phyloP scores from a whole-genome alignment of 2,113 vertebrate species.

The Enhydra lutris region DNA sequence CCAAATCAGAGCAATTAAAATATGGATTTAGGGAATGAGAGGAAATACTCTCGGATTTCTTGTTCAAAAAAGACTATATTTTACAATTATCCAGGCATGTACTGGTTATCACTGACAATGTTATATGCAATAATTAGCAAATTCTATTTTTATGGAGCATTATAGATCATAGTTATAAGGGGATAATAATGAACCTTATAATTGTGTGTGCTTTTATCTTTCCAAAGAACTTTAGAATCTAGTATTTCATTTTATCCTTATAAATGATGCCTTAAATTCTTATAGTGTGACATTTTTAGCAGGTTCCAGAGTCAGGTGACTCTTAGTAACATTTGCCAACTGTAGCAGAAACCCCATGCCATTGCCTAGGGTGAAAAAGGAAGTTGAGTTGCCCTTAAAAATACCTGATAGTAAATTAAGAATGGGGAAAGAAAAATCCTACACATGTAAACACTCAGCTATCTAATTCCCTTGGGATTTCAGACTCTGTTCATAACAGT shows the following conservation, averaged over 20 bases:
- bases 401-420: slow-evolving; percentile 28
- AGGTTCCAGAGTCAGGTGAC: background rate
- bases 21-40: background rate
- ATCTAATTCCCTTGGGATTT: slow-evolving; percentile 20
- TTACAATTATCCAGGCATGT: background rate
- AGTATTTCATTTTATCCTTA: slow-evolving; percentile 44
- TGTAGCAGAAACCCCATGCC: background rate
- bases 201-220: slow-evolving; percentile 1
- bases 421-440: background rate
- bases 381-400: slow-evolving; percentile 24
- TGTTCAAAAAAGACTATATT: background rate
- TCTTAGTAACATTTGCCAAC: background rate
- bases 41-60: background rate
- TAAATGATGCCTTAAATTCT: slow-evolving; percentile 12
- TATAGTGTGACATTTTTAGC: background rate
- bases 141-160: background rate
- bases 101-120: background rate
- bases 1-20: slow-evolving; percentile 12
- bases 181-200: background rate
- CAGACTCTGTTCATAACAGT: background rate
- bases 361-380: background rate
- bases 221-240: background rate
- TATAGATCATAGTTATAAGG: background rate
- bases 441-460: background rate
- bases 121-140: background rate